phyloP scores from a whole-genome alignment of 2,113 vertebrate genomes.

The Ailuropoda melanoleuca region DNA sequence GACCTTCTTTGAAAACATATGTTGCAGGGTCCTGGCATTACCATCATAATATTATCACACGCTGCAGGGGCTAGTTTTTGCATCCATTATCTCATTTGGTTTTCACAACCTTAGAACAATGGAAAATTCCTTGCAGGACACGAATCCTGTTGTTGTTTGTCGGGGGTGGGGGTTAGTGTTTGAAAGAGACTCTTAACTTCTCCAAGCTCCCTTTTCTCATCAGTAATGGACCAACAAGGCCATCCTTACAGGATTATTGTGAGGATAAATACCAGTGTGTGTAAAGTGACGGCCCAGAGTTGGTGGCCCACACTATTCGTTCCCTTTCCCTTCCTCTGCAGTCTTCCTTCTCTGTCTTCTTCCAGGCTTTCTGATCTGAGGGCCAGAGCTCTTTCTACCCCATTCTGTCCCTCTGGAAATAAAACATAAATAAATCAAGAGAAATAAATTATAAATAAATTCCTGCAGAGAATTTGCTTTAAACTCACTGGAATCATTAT shows the following conservation, averaged over 20 bases:
- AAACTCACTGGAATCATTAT: not conserved
- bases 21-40: not conserved
- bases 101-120: not conserved
- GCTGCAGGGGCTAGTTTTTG: not conserved
- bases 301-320: not conserved
- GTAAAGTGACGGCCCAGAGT: not conserved
- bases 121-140: not conserved
- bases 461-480: not conserved
- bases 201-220: not conserved
- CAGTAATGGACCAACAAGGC: not conserved
- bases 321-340: not conserved
- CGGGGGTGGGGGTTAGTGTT: not conserved
- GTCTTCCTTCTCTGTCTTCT: not conserved
- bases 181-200: not conserved
- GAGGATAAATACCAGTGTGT: not conserved
- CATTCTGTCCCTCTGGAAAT: not conserved
- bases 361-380: not conserved
- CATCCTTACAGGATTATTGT: not conserved
- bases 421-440: not conserved
- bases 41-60: not conserved
- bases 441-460: not conserved
- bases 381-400: not conserved
- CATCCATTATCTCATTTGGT: not conserved
- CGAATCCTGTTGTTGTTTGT: not conserved
- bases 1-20: not conserved